phyloP scores from a whole-genome alignment of 2,888 invertebrate genomes.

The Azorinus chamasolen region DNA sequence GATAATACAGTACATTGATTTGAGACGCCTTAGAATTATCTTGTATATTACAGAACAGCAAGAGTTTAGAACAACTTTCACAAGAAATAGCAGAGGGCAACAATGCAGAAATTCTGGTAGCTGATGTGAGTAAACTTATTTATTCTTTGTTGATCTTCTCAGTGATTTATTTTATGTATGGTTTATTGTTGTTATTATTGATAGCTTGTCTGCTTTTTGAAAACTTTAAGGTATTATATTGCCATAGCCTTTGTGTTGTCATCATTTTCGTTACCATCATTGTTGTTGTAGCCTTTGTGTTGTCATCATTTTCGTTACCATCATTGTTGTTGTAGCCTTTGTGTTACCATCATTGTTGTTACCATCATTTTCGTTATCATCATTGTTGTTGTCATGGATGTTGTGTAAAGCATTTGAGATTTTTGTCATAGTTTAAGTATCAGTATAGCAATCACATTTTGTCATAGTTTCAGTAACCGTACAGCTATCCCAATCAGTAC shows the following conservation, averaged over 20 bases:
- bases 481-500: too few relatives aligned
- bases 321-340: neutral
- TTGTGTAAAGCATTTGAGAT: too few relatives aligned
- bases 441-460: too few relatives aligned
- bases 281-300: neutral
- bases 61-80: constrained; percentile 87
- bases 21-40: too few relatives aligned
- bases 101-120: constrained; percentile 82
- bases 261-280: neutral
- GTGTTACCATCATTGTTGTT: neutral
- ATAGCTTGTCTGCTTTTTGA: too few relatives aligned
- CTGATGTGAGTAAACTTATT: constrained; percentile 71
- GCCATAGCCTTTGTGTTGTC: neutral
- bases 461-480: too few relatives aligned
- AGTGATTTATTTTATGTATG: too few relatives aligned
- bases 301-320: neutral
- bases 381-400: too few relatives aligned
- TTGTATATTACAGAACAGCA: constrained; percentile 87
- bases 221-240: neutral
- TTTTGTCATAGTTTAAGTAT: too few relatives aligned
- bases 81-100: constrained; percentile 88
- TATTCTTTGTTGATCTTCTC: too few relatives aligned
- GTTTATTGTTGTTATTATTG: too few relatives aligned
- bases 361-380: neutral
- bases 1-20: too few relatives aligned